Evolutionary conservation across 2,888 invertebrate genomes (phyloP), one percentile per base, ranked within the genome.

Genomic region (Gisinianus flammeolus): DNA sequence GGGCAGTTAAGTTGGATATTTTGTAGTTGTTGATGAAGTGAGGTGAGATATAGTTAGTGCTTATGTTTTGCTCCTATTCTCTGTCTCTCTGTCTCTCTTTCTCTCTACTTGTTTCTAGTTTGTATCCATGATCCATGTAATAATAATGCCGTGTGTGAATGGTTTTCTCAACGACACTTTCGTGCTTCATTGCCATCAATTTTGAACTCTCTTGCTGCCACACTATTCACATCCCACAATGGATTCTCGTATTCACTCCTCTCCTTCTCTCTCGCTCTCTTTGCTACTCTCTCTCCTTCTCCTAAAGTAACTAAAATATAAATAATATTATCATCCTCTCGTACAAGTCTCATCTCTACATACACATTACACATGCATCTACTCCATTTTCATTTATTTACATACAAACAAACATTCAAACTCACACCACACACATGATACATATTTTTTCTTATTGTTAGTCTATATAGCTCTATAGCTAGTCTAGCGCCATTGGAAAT

Each of bases 171-270:
- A 82, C 80, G 82, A 82, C 82, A 82, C 82, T 82, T 81, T 80
- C 82, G 81, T 82, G 82, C 78, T 79, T 79, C 79, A 78, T 77
- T 76, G 76, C 81, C 81, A 82, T 82, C 82, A 82, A 82, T 82
- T 77, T 77, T 33, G 77, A 77, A 81, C 81, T 82, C 82, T 72
- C 76, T 70, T 75, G 80, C 77, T 77, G 80, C 78, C 80, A 79
- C 75, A 80, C 76, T 35, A 35, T 35, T 81, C 80, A 80, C 79
- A 81, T 77, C 80, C 80, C 80, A 80, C 80, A 69, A 73, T 72
- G 52, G 12, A 62, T 56, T 22, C 69, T 19, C 1, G 35, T 12
- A 5, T n/a, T 56, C 4, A 12, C 6, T 58, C 24, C 22, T 12
- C 28, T 3, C 31, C n/a, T n/a, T 71, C 44, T 26, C 54, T 71